Percentiles rank a stretch among this genome's conserved stretches.
Conservation (phyloP, 64 coral and sea anemone species). For the Orbicella faveolata region DNA sequence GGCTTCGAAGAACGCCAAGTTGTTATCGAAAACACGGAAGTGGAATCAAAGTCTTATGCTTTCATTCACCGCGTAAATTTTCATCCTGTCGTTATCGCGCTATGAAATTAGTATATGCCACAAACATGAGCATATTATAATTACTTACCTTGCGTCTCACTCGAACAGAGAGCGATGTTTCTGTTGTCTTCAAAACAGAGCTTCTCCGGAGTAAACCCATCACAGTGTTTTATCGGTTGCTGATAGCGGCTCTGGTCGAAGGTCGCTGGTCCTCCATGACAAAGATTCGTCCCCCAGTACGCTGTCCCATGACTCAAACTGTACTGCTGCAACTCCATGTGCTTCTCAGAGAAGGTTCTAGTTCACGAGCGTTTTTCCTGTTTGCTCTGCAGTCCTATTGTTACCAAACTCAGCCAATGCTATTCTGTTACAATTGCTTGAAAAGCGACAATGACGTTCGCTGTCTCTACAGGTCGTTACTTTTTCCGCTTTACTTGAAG, state of each 20-base stretch:
- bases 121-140: no score
- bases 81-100: not conserved
- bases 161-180: no score
- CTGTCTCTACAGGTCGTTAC: not conserved
- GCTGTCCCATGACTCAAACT: not conserved
- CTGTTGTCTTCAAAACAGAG: not conserved
- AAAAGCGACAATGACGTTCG: not conserved
- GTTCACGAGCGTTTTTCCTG: not conserved
- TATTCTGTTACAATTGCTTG: no score
- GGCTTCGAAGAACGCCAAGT: no score
- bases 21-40: constrained; percentile 20
- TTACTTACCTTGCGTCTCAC: not conserved
- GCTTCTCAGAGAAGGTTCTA: not conserved
- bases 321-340: not conserved
- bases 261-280: not conserved
- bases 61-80: not conserved
- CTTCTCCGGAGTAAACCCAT: not conserved
- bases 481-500: constrained; percentile 11
- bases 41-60: not conserved
- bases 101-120: no score
- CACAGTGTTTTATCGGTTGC: not conserved
- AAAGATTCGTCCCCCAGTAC: not conserved
- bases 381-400: not conserved
- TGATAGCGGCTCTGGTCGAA: not conserved
- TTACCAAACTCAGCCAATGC: not conserved